A percentile compares a stretch with the other conserved stretches of the same genome.
Conservation (phyloP, 2,888 invertebrate species). For the Hydroisotoma schaefferi region DNA sequence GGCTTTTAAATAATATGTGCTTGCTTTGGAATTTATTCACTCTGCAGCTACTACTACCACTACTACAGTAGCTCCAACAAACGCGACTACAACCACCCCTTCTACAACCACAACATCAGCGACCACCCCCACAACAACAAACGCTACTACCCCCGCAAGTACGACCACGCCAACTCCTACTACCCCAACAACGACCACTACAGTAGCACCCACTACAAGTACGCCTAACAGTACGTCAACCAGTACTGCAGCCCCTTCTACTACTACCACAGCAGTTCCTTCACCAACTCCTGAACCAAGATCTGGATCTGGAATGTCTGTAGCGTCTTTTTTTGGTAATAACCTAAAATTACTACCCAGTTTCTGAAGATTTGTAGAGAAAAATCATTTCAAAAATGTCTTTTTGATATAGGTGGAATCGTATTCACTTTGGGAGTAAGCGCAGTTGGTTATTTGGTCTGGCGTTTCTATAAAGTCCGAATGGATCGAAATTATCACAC, state of each 20-base stretch:
- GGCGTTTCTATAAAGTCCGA: constrained; percentile 82
- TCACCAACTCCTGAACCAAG: not conserved
- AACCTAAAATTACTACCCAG: constrained; percentile 1
- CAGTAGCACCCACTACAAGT: constrained; percentile 11
- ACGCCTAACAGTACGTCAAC: not conserved
- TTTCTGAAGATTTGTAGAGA: not conserved
- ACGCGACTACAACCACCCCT: constrained; percentile 36
- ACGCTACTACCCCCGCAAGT: constrained; percentile 19
- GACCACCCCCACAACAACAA: constrained; percentile 39
- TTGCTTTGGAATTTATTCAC: no score
- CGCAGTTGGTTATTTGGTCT: constrained; percentile 75
- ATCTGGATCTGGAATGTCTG: constrained; percentile 33
- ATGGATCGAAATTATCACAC: constrained; percentile 84
- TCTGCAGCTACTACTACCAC: constrained; percentile 35
- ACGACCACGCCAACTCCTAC: constrained; percentile 20
- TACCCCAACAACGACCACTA: constrained; percentile 17
- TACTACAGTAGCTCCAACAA: constrained; percentile 28
- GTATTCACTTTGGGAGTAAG: constrained; percentile 73
- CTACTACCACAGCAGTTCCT: constrained; percentile 4
- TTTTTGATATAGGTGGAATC: constrained; percentile 77
- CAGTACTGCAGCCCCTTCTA: constrained; percentile 14
- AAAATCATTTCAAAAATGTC: no score
- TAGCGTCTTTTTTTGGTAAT: constrained; percentile 43
- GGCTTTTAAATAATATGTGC: not conserved
- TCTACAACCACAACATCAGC: constrained; percentile 31